Percentiles rank a stretch among this genome's conserved stretches.
Conservation (phyloP, 2,888 invertebrate species). For the Euproctis similis region DNA sequence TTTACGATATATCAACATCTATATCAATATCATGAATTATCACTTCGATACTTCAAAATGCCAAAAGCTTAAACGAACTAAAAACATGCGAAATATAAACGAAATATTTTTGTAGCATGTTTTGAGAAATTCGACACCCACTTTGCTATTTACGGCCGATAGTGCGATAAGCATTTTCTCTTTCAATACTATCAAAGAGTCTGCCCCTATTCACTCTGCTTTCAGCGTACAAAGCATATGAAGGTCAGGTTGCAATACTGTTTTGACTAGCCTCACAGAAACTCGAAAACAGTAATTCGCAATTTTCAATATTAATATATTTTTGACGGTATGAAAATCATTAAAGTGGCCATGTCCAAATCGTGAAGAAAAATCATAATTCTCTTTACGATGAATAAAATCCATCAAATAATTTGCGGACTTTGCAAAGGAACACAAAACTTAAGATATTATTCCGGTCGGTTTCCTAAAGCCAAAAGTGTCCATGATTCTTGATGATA, state of each 20-base stretch:
- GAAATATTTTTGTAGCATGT: slow-evolving; percentile 66
- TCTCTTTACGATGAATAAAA: slow-evolving; percentile 52
- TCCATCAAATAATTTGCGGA: slow-evolving; percentile 65
- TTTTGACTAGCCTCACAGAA: slow-evolving; percentile 42
- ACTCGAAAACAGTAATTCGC: slow-evolving; percentile 38
- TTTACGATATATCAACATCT: no score
- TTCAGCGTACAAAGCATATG: slow-evolving; percentile 55
- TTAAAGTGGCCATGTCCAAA: no score
- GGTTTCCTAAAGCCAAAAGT: slow-evolving; percentile 65
- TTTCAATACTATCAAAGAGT: slow-evolving; percentile 71
- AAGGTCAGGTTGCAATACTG: slow-evolving; percentile 54
- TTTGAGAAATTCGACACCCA: no score
- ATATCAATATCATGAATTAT: no score
- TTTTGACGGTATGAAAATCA: no score
- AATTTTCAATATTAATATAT: no score
- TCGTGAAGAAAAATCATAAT: slow-evolving; percentile 47
- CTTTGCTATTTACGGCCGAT: no score
- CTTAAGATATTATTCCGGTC: slow-evolving; percentile 64
- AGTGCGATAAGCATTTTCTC: slow-evolving; percentile 71
- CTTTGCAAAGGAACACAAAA: slow-evolving; percentile 58
- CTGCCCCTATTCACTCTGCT: slow-evolving; percentile 64
- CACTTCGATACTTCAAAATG: no score
- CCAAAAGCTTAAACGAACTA: no score
- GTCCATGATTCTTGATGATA: slow-evolving; percentile 63
- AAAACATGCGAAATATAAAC: no score